Evolutionary conservation across 2,797 vertebrate species (phyloP).

Genomic region (Margarornis squamiger): DNA sequence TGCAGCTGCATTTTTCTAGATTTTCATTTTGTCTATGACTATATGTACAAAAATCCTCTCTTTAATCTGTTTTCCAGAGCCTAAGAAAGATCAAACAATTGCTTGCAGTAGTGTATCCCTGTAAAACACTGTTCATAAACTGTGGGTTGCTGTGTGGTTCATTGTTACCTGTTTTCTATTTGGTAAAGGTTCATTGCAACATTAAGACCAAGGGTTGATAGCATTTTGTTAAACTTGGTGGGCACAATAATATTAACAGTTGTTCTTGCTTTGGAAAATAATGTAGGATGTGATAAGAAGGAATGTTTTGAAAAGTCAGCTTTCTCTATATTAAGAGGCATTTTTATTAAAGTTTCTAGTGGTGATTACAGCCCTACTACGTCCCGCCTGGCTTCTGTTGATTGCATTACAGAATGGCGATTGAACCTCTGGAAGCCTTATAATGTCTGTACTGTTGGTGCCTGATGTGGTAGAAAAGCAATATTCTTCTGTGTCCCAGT

Average conservation of each 20-base stretch:
- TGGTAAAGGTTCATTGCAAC: not conserved
- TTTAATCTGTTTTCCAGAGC: not conserved
- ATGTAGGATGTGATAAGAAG: not conserved
- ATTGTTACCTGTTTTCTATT: not conserved
- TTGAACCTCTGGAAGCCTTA: not conserved
- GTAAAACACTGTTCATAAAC: not conserved
- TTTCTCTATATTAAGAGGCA: not conserved
- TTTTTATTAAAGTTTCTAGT: not conserved
- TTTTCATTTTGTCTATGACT: not conserved
- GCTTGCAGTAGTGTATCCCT: not conserved
- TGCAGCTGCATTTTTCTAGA: not conserved
- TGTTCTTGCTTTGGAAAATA: not conserved
- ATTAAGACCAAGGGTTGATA: not conserved
- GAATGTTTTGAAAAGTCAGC: not conserved
- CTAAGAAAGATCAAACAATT: not conserved
- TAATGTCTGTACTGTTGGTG: not conserved
- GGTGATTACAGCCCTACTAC: not conserved
- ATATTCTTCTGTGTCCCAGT: not conserved
- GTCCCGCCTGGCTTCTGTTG: not conserved
- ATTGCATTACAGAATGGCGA: not conserved
- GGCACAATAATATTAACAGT: not conserved
- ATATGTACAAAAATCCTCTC: not conserved
- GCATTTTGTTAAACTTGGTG: not conserved
- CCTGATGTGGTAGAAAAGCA: not conserved
- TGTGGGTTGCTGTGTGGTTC: not conserved